Evolutionary conservation across 2,797 vertebrate species (phyloP), one percentile per base, ranked within the genome.

Genomic region (Tachyglossus aculeatus): DNA sequence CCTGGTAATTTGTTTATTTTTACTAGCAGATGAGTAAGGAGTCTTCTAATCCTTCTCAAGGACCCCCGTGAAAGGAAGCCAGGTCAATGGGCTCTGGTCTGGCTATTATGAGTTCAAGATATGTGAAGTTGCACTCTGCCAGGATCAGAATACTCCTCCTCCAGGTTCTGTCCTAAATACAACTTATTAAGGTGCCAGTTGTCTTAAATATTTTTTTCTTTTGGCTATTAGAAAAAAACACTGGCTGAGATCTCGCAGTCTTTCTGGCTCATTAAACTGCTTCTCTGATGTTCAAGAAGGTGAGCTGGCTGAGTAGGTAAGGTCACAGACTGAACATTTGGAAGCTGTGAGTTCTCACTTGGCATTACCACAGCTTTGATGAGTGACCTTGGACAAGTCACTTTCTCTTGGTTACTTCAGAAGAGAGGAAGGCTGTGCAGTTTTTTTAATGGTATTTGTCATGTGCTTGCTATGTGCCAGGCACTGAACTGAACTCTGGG

Each of bases 191-290:
- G n/a, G 29, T 64, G 51, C 55, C 72, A 67, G 50, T 38, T 53
- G 72, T 63, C 59, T 61, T 64, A 40, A 68, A 41, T 85, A 55
- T 76, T 18, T 53, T 86, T 50, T 83, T 83, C 78, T 82, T 41
- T 72, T 67, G 53, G 29, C 73, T 80, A 38, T 3, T 34, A 71
- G 62, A 36, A 45, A 80, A 75, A 78, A 73, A 27, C 25, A 71
- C 52, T 72, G 64, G 67, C 82, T 61, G 74, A 80, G 68, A 68
- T 75, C 63, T 72, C 36, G 55, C 61, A 54, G 69, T 70, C 63
- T 82, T 78, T 82, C 64, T 74, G 39, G 76, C 78, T 91, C 84
- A 85, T 88, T 87, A 88, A 83, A 82, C 83, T 73, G 52, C 63
- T 82, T 88, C 74, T 82, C 33, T 68, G 62, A 40, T 25, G 63